Evolutionary conservation across 2,888 invertebrate genomes (phyloP).

Genomic region (Agrochola lota): DNA sequence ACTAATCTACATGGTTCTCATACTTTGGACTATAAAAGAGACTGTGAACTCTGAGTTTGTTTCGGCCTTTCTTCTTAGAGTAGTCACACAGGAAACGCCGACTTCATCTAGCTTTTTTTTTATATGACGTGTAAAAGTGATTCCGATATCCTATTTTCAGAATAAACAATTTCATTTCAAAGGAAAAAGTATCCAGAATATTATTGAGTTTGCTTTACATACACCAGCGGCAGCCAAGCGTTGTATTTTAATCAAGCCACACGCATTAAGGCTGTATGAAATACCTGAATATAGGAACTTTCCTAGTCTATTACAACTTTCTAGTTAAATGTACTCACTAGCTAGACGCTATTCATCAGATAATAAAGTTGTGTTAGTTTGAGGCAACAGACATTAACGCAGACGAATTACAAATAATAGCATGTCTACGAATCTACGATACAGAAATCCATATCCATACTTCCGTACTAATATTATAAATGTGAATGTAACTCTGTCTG

Average conservation of each 20-base stretch:
- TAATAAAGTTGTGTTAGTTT: background rate
- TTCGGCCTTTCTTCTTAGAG: no score
- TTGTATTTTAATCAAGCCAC: conserved; percentile 47
- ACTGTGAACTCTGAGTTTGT: no score
- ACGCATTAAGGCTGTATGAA: conserved; percentile 8
- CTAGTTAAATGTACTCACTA: background rate
- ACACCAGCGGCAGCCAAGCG: conserved; percentile 21
- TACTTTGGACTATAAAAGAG: no score
- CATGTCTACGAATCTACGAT: background rate
- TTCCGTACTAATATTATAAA: background rate
- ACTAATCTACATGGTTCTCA: no score
- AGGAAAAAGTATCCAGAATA: background rate
- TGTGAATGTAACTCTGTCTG: background rate
- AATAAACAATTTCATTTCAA: background rate
- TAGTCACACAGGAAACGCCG: no score
- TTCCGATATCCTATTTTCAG: no score
- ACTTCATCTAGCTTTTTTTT: no score
- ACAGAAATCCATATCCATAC: background rate
- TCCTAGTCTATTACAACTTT: background rate
- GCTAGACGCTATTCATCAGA: background rate
- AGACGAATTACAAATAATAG: background rate
- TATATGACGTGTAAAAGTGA: no score
- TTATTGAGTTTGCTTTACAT: conserved; percentile 18
- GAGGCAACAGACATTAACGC: no score
- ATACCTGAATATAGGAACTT: conserved; percentile 25